Evolutionary conservation across 2,888 invertebrate species (phyloP), one percentile per base, ranked within the genome.

Genomic region (Tridacna gigas): DNA sequence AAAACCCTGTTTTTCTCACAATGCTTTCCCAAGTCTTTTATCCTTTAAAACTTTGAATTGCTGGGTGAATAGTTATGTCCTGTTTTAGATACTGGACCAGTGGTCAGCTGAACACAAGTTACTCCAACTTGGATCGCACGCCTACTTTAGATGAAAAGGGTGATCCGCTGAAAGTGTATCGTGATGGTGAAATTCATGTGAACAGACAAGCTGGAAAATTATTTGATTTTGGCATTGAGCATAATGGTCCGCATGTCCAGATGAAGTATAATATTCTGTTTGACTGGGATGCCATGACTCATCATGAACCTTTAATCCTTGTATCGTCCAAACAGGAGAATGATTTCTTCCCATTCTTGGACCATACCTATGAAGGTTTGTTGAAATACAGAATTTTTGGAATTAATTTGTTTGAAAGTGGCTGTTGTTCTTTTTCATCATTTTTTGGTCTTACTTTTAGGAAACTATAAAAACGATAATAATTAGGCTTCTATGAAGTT

Each of bases 341-440:
- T 45, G 20, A 26, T 11, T 22, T 74, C n/a, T 13, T 86, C 12
- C 82, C 86, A 60, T 51, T 83, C 61, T 66, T 83, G 4, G 79
- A 81, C 56, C 83, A 81, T 71, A 9, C 61, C 0, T 86, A 74
- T 77, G 83, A 81, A 77, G 86, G 86, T 86, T 63, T 22, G 67
- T 51, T 20, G 61, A 37, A 37, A 67, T 67, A 28, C 28, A 4
- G 37, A 4, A 37, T 37, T 60, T 18, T 5, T n/a, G n/a, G n/a
- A 1, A 20, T 20, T 60, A n/a, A n/a, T 1, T 60, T 18, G n/a
- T 60, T 60, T 60, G 2, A 9, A 9, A 20, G 18, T 60, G 9
- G 9, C 60, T 20, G n/a, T 18, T 69, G 45, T 13, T 37, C 18
- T 15, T 69, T n/a, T 69, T 18, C 65, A 65, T 25, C 3, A 65